phyloP scores from a whole-genome alignment of 1,140 invertebrate genomes.

The Alviniconcha marisindica region DNA sequence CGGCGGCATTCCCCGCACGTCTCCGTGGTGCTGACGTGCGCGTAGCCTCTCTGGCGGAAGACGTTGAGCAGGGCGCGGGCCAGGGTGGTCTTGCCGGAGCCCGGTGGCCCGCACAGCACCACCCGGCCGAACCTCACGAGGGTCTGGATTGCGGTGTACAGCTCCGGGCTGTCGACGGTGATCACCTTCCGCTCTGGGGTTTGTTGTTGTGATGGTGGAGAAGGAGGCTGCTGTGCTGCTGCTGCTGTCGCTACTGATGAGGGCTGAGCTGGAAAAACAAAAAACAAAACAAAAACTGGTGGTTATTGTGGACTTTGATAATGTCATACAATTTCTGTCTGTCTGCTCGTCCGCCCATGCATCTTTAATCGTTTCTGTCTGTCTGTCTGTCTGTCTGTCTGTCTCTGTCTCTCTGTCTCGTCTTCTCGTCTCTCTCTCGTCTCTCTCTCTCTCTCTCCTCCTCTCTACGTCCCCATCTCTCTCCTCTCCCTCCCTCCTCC shows the following conservation, averaged over 20 bases:
- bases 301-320: neutral
- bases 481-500: no score
- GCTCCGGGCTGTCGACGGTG: neutral
- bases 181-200: neutral
- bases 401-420: no score
- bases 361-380: no score
- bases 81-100: neutral
- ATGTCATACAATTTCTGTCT: neutral
- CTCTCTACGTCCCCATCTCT: no score
- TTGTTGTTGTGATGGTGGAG: neutral
- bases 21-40: neutral
- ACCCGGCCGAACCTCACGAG: neutral
- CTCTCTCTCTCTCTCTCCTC: no score
- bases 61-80: constrained; percentile 9
- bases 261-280: neutral
- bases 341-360: no score
- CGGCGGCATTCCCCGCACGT: neutral
- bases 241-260: neutral
- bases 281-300: neutral
- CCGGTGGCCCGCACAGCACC: neutral
- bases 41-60: constrained; percentile 5
- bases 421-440: no score
- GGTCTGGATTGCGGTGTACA: neutral
- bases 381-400: no score
- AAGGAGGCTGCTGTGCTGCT: neutral